Conservation (phyloP, 2,797 vertebrate genomes). For the Heliangelus exortis region DNA sequence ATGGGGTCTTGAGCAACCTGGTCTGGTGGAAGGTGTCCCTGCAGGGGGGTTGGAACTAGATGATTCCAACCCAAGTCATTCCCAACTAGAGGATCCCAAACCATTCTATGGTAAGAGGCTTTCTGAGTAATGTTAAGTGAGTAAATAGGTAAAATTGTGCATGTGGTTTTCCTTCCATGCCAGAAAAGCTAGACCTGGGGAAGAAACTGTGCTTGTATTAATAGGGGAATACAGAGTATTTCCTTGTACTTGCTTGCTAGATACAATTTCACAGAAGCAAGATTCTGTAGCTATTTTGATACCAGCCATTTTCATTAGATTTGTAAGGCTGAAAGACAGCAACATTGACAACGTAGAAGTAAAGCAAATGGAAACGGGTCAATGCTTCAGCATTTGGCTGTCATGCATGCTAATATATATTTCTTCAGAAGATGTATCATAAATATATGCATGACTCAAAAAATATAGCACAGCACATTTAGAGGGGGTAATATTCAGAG, state of each 20-base stretch:
- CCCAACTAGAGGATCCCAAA: too few species aligned
- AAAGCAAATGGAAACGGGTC: neutral
- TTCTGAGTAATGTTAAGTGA: neutral
- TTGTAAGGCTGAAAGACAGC: neutral
- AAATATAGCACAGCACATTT: neutral
- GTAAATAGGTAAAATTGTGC: constrained; percentile 20
- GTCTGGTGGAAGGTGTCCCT: too few species aligned
- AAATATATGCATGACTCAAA: neutral
- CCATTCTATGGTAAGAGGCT: neutral
- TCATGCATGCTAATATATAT: rapidly evolving
- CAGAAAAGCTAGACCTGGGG: constrained; percentile 12
- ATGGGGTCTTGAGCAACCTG: too few species aligned
- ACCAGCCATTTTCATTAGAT: constrained; percentile 4
- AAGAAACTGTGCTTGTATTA: neutral
- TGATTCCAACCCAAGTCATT: too few species aligned
- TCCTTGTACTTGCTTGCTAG: constrained; percentile 17
- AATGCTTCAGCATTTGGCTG: neutral
- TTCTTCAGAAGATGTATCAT: neutral
- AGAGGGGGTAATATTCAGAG: neutral
- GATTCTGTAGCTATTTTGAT: constrained; percentile 12
- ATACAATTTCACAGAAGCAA: neutral
- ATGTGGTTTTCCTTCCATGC: neutral
- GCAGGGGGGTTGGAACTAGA: too few species aligned
- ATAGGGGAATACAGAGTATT: neutral
- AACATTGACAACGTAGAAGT: neutral